Evolutionary conservation across 2,113 vertebrate species (phyloP).

Genomic region (Accipiter virgatus): DNA sequence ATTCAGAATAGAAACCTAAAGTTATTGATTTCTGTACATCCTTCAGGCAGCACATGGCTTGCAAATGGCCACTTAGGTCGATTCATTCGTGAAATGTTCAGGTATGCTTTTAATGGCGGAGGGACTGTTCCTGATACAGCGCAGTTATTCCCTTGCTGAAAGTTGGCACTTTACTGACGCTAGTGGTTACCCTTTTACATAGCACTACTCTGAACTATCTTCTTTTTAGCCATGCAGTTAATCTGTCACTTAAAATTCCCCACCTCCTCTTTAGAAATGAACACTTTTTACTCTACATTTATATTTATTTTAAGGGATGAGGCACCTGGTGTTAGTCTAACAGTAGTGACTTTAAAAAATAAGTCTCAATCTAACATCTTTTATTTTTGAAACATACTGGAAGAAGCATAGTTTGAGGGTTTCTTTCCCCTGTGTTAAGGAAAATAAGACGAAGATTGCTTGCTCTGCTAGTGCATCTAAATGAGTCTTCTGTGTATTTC

Average conservation of each 20-base stretch:
- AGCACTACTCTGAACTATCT: not conserved
- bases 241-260: not conserved
- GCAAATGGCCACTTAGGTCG: not conserved
- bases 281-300: not conserved
- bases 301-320: not conserved
- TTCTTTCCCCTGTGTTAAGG: not conserved
- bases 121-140: rapidly evolving
- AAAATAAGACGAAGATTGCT: not conserved
- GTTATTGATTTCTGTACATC: not conserved
- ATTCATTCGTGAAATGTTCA: not conserved
- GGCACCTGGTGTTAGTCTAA: not conserved
- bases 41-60: not conserved
- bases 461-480: not conserved
- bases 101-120: not conserved
- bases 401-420: not conserved
- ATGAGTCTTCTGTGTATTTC: not conserved
- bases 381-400: not conserved
- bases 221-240: not conserved
- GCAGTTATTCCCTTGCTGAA: not conserved
- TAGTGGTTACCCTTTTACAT: not conserved
- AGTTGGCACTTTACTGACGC: not conserved
- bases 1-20: not conserved
- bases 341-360: not conserved
- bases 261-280: not conserved
- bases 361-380: not conserved